Conservation (phyloP, 2,888 invertebrate species). For the Agrotis puta region DNA sequence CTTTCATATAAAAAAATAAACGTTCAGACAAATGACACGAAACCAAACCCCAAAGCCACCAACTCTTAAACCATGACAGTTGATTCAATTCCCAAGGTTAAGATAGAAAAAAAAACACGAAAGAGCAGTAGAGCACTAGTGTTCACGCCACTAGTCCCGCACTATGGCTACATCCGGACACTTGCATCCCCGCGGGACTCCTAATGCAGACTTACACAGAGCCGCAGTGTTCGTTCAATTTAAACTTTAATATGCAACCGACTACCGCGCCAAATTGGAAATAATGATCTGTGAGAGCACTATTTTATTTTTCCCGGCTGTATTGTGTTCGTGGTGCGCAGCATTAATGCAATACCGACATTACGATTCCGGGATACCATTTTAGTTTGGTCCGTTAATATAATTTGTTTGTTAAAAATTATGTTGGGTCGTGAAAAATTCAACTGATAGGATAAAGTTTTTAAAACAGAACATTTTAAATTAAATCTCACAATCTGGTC, state of each 20-base stretch:
- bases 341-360: slow-evolving; percentile 59
- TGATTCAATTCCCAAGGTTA: slow-evolving; percentile 5
- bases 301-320: slow-evolving; percentile 65
- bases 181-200: slow-evolving; percentile 78
- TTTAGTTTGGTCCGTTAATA: slow-evolving; percentile 25
- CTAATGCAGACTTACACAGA: slow-evolving; percentile 89
- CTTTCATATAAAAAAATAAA: not conserved
- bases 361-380: slow-evolving; percentile 39
- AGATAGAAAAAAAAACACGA: not conserved
- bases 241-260: slow-evolving; percentile 89
- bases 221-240: slow-evolving; percentile 87
- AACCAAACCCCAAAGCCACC: not conserved
- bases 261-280: slow-evolving; percentile 86
- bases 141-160: slow-evolving; percentile 24
- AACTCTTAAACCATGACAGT: slow-evolving; percentile 2
- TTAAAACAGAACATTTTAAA: no score
- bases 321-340: slow-evolving; percentile 46
- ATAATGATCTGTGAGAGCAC: slow-evolving; percentile 81
- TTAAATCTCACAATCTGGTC: no score
- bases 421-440: not conserved
- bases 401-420: slow-evolving; percentile 9
- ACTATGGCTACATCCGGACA: slow-evolving; percentile 53
- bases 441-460: no score
- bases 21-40: not conserved
- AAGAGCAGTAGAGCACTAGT: slow-evolving; percentile 30